phyloP scores from a whole-genome alignment of 2,888 invertebrate species.

The Cordilura impudica region DNA sequence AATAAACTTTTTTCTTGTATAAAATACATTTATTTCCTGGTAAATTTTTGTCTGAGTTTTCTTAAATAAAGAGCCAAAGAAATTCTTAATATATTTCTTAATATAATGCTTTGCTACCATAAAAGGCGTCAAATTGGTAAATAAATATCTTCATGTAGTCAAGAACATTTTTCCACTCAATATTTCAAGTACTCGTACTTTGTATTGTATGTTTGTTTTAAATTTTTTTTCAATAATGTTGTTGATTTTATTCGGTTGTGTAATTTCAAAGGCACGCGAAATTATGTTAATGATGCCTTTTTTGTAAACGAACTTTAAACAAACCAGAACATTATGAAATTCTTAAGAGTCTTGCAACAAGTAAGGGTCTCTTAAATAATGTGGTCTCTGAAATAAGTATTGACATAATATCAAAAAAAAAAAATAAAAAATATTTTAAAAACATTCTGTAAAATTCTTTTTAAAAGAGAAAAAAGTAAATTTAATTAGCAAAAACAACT shows the following conservation, averaged over 20 bases:
- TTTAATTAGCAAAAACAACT: background rate
- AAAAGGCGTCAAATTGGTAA: background rate
- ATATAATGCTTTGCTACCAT: background rate
- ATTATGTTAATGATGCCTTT: constrained; percentile 1
- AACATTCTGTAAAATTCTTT: background rate
- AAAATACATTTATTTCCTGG: constrained; percentile 17
- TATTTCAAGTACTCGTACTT: background rate
- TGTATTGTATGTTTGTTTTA: background rate
- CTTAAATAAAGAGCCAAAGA: background rate
- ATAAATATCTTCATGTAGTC: background rate
- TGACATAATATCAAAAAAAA: background rate
- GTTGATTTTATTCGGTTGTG: background rate
- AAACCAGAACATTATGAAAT: background rate
- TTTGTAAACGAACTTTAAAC: background rate
- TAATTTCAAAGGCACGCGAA: background rate
- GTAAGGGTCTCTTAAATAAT: background rate
- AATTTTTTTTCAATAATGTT: constrained; percentile 1
- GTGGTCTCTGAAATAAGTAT: background rate
- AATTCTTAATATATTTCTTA: constrained; percentile 13
- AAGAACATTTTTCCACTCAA: background rate
- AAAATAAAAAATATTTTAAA: too few relatives aligned
- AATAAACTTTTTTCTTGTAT: background rate
- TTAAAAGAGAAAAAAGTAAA: background rate
- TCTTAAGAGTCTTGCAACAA: background rate
- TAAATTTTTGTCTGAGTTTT: constrained; percentile 8